phyloP scores from a whole-genome alignment of 1,140 invertebrate genomes.

The Hestina assimilis region DNA sequence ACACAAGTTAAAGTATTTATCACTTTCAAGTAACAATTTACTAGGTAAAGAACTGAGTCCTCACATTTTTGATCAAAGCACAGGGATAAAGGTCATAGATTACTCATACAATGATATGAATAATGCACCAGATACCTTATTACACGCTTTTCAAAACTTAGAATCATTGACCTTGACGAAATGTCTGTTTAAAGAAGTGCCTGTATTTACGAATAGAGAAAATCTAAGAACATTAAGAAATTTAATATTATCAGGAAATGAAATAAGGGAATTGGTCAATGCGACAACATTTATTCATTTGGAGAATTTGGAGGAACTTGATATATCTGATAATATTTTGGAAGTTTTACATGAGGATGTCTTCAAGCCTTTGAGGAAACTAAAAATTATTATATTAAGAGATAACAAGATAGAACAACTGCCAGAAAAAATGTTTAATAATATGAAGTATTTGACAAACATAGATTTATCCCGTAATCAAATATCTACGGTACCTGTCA shows the following conservation, averaged over 20 bases:
- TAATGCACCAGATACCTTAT: conserved; percentile 38
- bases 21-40: conserved; percentile 50
- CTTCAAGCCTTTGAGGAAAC: conserved; percentile 44
- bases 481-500: conserved; percentile 44
- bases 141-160: conserved; percentile 40
- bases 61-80: conserved; percentile 44
- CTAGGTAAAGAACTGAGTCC: conserved; percentile 38
- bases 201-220: conserved; percentile 38
- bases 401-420: conserved; percentile 48
- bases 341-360: conserved; percentile 41
- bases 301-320: conserved; percentile 39
- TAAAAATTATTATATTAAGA: conserved; percentile 45
- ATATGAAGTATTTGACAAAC: conserved; percentile 40
- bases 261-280: conserved; percentile 40
- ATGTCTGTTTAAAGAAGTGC: conserved; percentile 47
- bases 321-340: conserved; percentile 49
- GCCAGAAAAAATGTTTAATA: conserved; percentile 49
- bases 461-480: conserved; percentile 54
- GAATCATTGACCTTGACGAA: conserved; percentile 47
- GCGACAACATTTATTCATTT: conserved; percentile 29
- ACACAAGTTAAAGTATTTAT: conserved; percentile 43
- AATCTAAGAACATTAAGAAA: conserved; percentile 49
- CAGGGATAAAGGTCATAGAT: conserved; percentile 38
- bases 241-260: conserved; percentile 46
- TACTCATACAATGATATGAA: conserved; percentile 59